Base-by-base conservation (phyloP, 35 echinoderm and acorn worm genomes). In the Apostichopus japonicus region DNA sequence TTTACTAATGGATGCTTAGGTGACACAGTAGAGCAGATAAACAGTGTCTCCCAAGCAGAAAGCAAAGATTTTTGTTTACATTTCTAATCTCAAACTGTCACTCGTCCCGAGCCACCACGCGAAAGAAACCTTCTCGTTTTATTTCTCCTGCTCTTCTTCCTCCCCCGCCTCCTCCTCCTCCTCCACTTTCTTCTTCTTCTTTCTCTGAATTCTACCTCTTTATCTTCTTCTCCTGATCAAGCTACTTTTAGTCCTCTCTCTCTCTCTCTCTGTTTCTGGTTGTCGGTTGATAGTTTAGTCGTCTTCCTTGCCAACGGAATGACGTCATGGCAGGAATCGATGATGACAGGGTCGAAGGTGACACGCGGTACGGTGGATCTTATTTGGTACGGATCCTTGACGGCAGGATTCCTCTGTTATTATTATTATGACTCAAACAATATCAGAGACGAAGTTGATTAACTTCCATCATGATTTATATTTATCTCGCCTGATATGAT, bases 1-100 rank as follows among this genome's bases (percentile, higher is more conserved):
- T 83, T 83, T 83, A 17, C 79, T 83, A 83, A 83, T 83, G 79
- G 79, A 17, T 55, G 17, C 54, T 24, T 54, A n/a, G 24, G n/a
- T 83, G 79, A 83, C 79, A 83, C 63, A 13, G 24, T 83, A 55
- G 17, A 52, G 7, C 10, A 83, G 79, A 83, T 83, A 53, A 83
- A 83, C 54, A 52, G 79, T 54, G 19, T 55, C 22, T 53, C 13
- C 63, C 63, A 10, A 67, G 63, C 63, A 67, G 63, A 67, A 67
- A 19, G 63, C 33, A 44, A 67, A 67, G 19, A 67, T 2, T 11
- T 83, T 17, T 83, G 79, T 83, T 80, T 83, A 83, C 79, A 54
- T 83, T 83, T 83, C 79, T 83, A 54, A 83, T 83, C 54, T 83
- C 44, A 10, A 52, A n/a, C 79, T 19, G 63, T 19, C 63, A 67